Evolutionary conservation across 2,797 vertebrate species (phyloP), one percentile per base, ranked within the genome.

Genomic region (Clarias fuscus): DNA sequence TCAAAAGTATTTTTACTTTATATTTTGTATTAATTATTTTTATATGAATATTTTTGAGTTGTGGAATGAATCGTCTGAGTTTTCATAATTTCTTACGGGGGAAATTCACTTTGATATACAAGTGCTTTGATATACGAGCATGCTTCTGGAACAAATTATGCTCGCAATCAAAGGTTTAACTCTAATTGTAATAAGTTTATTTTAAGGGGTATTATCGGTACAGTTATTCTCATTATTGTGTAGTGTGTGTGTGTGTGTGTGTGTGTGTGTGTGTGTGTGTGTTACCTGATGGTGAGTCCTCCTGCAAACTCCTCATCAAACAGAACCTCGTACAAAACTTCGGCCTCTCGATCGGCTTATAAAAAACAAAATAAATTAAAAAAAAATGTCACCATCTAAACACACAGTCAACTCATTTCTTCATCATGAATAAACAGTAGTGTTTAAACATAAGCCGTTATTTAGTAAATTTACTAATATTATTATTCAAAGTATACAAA

Each of bases 261-360:
- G n/a, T 68, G 30, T n/a, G 13, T 56, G 71, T 11, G 24, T 73
- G 6, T 56, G 48, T 53, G 18, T 11, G 17, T 22, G 27, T 40
- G 30, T 88, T 92, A 99, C 98, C 98, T 98, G 94, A 99, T 96
- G 89, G 93, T 97, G 86, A 99, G 96, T 79, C 98, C 98, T 91
- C 98, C 98, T 75, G 94, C 94, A 94, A 99, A 99, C 87, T 99
- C 98, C 89, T 99, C 97, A 94, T 99, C 98, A 94, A 99, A 99
- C 86, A 99, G 88, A 83, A 99, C 97, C 94, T 99, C 98, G 56
- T 97, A 99, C 22, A 99, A 95, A 86, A 99, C 95, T 91, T 99
- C 98, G 76, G 96, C 96, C 92, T 99, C 98, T 83, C 97, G 96
- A 0, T 95, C 96, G 83, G 98, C 98, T 99, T 88, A 43, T 80